Conservation (phyloP, 2,797 vertebrate genomes). For the Pampus argenteus region DNA sequence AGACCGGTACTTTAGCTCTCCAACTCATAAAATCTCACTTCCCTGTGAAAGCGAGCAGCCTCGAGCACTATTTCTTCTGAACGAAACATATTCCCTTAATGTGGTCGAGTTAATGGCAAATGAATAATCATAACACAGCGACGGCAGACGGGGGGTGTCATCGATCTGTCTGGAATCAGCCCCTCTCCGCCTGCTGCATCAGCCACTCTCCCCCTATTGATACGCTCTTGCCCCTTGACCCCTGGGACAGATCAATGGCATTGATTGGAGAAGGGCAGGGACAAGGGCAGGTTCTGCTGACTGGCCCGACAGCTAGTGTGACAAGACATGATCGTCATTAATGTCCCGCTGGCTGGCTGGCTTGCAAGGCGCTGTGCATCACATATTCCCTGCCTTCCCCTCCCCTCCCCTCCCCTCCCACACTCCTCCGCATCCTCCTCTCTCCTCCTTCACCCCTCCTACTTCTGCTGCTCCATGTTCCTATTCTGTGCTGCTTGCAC, state of each 20-base stretch:
- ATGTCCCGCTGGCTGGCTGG: slow-evolving; percentile 74
- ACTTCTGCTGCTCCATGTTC: slow-evolving; percentile 46
- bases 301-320: slow-evolving; percentile 87
- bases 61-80: slow-evolving; percentile 58
- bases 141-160: slow-evolving; percentile 89
- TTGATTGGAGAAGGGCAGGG: slow-evolving; percentile 88
- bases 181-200: slow-evolving; percentile 88
- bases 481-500: slow-evolving; percentile 48
- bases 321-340: slow-evolving; percentile 86
- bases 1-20: slow-evolving; percentile 45
- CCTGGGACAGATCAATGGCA: slow-evolving; percentile 90
- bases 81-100: slow-evolving; percentile 74
- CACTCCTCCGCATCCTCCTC: slow-evolving; percentile 23
- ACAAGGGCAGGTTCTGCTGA: slow-evolving; percentile 86
- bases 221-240: slow-evolving; percentile 91
- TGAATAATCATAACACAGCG: slow-evolving; percentile 91
- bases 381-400: slow-evolving; percentile 50
- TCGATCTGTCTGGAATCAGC: slow-evolving; percentile 94
- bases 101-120: slow-evolving; percentile 84
- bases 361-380: slow-evolving; percentile 64
- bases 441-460: slow-evolving; percentile 46
- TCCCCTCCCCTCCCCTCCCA: slow-evolving; percentile 19
- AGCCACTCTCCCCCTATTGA: slow-evolving; percentile 92
- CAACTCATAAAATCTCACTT: slow-evolving; percentile 59
- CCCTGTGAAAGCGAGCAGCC: slow-evolving; percentile 79